Conservation (phyloP, 2,888 invertebrate species). For the Odontomyia ornata region DNA sequence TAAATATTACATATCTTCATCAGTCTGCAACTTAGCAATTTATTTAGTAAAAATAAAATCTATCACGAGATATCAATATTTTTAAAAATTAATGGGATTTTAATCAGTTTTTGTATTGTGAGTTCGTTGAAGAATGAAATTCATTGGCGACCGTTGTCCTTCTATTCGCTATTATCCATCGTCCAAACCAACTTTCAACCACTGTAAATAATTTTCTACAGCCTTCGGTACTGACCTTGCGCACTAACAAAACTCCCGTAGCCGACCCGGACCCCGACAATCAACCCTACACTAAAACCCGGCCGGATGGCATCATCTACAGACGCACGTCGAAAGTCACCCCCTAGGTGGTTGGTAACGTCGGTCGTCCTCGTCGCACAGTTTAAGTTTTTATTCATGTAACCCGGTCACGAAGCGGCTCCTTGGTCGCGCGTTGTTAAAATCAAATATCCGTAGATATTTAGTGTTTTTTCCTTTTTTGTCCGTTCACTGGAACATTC, state of each 20-base stretch:
- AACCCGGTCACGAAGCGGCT: constrained; percentile 38
- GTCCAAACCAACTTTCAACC: no score
- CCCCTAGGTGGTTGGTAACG: constrained; percentile 29
- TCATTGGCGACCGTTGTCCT: no score
- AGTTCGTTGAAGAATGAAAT: no score
- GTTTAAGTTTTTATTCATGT: constrained; percentile 43
- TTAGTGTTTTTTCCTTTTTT: constrained; percentile 6
- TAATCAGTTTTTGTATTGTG: no score
- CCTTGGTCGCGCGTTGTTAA: constrained; percentile 14
- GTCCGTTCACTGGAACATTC: not conserved
- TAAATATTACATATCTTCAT: no score
- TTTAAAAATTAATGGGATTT: no score
- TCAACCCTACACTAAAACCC: not conserved
- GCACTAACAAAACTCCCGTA: not conserved
- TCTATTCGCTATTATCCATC: no score
- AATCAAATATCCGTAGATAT: constrained; percentile 14
- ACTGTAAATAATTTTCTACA: not conserved
- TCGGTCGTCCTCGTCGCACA: constrained; percentile 25
- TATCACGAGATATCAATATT: no score
- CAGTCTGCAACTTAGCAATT: no score
- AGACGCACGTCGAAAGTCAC: constrained; percentile 42
- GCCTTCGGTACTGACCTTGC: not conserved
- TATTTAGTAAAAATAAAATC: no score
- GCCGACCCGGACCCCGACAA: constrained; percentile 1
- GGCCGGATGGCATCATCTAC: constrained; percentile 42